phyloP scores from a whole-genome alignment of 2,888 invertebrate genomes.

The Temnothorax rugatulus region DNA sequence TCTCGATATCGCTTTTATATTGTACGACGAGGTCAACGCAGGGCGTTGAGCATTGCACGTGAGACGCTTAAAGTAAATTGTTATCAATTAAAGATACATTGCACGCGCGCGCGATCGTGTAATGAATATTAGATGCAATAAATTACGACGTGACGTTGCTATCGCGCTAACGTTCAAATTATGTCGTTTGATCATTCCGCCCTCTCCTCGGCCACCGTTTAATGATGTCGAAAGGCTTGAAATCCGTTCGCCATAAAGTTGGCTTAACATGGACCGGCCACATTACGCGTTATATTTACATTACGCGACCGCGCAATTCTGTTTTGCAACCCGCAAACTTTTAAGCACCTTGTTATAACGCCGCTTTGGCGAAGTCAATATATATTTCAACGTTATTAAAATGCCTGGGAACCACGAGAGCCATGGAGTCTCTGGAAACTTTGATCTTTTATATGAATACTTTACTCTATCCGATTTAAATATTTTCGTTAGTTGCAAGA shows the following conservation, averaged over 20 bases:
- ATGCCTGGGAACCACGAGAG: slow-evolving; percentile 4
- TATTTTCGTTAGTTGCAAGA: background rate
- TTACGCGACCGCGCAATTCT: slow-evolving; percentile 30
- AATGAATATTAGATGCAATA: slow-evolving; percentile 3
- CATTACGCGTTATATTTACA: slow-evolving; percentile 25
- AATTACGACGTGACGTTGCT: background rate
- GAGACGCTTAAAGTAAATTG: slow-evolving; percentile 3
- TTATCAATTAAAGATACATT: background rate
- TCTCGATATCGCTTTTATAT: slow-evolving; percentile 2
- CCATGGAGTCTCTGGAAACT: slow-evolving; percentile 6
- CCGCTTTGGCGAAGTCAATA: slow-evolving; percentile 13
- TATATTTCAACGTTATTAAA: slow-evolving; percentile 38
- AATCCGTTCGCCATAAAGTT: slow-evolving; percentile 20
- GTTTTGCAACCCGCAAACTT: slow-evolving; percentile 32
- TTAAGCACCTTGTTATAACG: slow-evolving; percentile 33
- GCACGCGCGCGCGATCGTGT: background rate
- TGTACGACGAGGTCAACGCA: background rate
- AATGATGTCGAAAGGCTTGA: slow-evolving; percentile 38
- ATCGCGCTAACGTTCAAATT: background rate
- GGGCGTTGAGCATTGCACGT: background rate
- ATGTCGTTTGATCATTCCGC: slow-evolving; percentile 10
- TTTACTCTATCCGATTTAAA: slow-evolving; percentile 23
- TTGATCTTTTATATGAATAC: slow-evolving; percentile 32
- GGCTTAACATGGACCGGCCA: background rate
- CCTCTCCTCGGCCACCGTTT: background rate